These are phyloP conservation scores for Aphis gossypii DNA, from an alignment of 1,140 invertebrate genomes.

Conservation along the genomic window DNA sequence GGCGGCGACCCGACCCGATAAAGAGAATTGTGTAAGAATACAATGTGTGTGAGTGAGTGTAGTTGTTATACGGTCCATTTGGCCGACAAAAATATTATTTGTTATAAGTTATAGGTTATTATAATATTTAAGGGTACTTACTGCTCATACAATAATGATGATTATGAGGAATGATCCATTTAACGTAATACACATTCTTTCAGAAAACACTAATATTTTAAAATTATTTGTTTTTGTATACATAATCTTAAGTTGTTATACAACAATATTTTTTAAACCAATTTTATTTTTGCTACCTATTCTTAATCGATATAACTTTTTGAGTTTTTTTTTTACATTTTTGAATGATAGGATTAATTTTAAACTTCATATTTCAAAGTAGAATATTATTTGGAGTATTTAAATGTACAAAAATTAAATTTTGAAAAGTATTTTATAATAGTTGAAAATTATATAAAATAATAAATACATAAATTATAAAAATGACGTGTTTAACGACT, in stretches of 20 bases:
- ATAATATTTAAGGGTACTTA: not conserved
- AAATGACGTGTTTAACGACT: not conserved
- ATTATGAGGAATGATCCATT: not conserved
- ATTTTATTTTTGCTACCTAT: not conserved
- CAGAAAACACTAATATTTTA: too few relatives aligned
- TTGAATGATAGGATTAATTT: not conserved
- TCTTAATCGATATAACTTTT: too few relatives aligned
- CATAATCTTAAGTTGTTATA: not conserved
- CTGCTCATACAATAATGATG: not conserved
- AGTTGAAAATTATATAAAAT: too few relatives aligned
- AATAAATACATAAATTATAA: too few relatives aligned
- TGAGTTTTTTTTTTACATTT: not conserved
- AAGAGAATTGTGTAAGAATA: not conserved
- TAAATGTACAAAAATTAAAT: not conserved
- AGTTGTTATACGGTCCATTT: conserved; percentile 26
- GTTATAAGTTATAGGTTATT: not conserved
- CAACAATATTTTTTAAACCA: not conserved
- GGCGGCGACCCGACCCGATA: not conserved
- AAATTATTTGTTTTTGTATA: too few relatives aligned
- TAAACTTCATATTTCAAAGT: not conserved
- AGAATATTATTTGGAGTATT: not conserved
- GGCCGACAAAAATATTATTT: not conserved
- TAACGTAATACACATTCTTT: not conserved
- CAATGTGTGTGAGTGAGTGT: not conserved
- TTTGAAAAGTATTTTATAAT: not conserved